These are phyloP conservation scores for Tyrannus savana DNA, from an alignment of 2,113 vertebrate genomes.

Conservation along the genomic window DNA sequence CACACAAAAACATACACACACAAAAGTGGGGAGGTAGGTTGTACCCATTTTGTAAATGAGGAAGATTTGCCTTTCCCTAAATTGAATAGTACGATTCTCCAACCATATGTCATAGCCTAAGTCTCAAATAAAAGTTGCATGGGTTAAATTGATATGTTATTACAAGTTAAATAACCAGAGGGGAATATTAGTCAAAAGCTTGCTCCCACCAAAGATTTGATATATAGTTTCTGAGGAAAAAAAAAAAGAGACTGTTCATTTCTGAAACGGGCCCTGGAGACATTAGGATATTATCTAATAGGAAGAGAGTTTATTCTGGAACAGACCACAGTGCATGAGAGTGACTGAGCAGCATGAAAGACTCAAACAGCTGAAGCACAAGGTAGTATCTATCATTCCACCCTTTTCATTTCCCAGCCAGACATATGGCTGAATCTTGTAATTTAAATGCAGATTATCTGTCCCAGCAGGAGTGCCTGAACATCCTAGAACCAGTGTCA, in stretches of 20 bases:
- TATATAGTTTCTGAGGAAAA: neutral
- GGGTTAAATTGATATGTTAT: neutral
- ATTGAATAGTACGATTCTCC: neutral
- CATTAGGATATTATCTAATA: slow-evolving; percentile 37
- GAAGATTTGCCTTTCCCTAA: neutral
- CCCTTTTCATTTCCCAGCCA: slow-evolving; percentile 56
- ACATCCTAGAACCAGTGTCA: slow-evolving; percentile 28
- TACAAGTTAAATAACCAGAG: slow-evolving; percentile 37
- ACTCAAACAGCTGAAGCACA: slow-evolving; percentile 21
- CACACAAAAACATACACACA: neutral
- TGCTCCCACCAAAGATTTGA: neutral
- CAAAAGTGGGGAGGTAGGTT: neutral
- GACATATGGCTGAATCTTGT: slow-evolving; percentile 44
- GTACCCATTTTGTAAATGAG: neutral
- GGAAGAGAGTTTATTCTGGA: slow-evolving; percentile 45
- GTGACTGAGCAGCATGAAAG: slow-evolving; percentile 50
- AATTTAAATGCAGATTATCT: slow-evolving; percentile 66
- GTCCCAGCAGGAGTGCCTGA: slow-evolving; percentile 45
- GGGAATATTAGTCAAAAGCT: slow-evolving; percentile 42
- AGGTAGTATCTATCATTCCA: slow-evolving; percentile 61
- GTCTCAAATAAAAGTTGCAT: slow-evolving; percentile 6
- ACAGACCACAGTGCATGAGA: slow-evolving; percentile 1
- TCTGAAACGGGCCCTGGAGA: slow-evolving; percentile 38
- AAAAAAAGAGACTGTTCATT: neutral
- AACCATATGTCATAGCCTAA: neutral